phyloP scores from a whole-genome alignment of 2,113 vertebrate species.

The Aphelocoma coerulescens region DNA sequence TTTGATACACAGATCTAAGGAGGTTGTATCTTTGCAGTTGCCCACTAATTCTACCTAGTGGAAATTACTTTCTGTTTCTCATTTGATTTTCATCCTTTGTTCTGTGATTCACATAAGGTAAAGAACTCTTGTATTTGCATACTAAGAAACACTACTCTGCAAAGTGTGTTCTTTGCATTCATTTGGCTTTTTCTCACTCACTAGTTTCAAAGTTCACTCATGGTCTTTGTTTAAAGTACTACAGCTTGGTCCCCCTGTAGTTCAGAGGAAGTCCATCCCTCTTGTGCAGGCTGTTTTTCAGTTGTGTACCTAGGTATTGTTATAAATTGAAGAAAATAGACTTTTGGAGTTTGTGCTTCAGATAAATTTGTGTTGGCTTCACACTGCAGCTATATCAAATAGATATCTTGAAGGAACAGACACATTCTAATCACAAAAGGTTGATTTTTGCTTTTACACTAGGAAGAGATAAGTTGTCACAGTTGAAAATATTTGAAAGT shows the following conservation, averaged over 20 bases:
- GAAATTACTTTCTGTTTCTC: not conserved
- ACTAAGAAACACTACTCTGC: not conserved
- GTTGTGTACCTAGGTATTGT: not conserved
- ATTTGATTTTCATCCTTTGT: not conserved
- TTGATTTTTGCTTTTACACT: not conserved
- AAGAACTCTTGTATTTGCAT: not conserved
- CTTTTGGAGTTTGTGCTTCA: not conserved
- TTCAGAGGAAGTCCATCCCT: not conserved
- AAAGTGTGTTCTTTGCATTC: not conserved
- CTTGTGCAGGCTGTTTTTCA: not conserved
- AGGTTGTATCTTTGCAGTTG: not conserved
- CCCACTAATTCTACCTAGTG: not conserved
- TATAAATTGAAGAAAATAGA: not conserved
- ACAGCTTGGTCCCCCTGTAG: not conserved
- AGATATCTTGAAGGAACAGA: not conserved
- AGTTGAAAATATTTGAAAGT: not conserved
- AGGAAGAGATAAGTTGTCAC: not conserved
- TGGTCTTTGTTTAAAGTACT: not conserved
- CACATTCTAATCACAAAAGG: not conserved
- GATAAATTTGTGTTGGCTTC: not conserved
- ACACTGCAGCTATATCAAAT: not conserved
- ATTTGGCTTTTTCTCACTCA: not conserved
- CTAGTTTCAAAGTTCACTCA: not conserved
- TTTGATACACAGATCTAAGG: not conserved
- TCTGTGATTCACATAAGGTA: not conserved